A percentile compares a stretch with the other conserved stretches of the same genome.
Evolutionary conservation across 2,113 vertebrate genomes (phyloP).

Genomic region (Chaenocephalus aceratus): DNA sequence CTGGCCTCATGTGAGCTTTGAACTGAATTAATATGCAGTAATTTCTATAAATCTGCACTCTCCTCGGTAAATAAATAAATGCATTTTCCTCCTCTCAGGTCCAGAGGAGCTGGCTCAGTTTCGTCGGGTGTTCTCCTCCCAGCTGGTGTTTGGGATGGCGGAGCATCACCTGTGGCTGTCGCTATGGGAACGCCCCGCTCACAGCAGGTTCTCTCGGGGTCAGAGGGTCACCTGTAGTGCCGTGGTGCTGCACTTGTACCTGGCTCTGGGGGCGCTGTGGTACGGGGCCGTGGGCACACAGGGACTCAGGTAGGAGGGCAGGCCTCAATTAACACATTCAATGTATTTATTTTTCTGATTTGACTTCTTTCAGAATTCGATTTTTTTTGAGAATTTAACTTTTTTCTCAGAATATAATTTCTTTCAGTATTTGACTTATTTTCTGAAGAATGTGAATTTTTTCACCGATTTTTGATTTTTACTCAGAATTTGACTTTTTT

Average conservation of each 20-base stretch:
- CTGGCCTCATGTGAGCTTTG: slow-evolving; percentile 82
- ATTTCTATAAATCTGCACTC: too few relatives aligned
- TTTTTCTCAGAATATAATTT: too few relatives aligned
- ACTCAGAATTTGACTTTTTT: too few relatives aligned
- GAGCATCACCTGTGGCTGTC: slow-evolving; percentile 87
- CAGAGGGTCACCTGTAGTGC: slow-evolving; percentile 84
- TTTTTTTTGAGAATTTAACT: too few relatives aligned
- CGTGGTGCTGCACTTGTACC: slow-evolving; percentile 82
- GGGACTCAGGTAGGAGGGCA: slow-evolving; percentile 68
- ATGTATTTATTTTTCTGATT: too few relatives aligned
- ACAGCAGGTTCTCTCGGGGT: slow-evolving; percentile 83
- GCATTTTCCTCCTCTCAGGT: slow-evolving; percentile 60
- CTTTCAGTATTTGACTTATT: too few relatives aligned
- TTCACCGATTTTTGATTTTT: too few relatives aligned
- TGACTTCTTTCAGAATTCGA: too few relatives aligned
- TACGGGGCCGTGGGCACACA: slow-evolving; percentile 79
- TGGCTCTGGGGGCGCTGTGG: slow-evolving; percentile 82
- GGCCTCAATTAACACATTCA: too few relatives aligned
- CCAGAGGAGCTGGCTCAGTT: slow-evolving; percentile 83
- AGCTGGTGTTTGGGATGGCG: slow-evolving; percentile 82
- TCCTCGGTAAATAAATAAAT: too few relatives aligned
- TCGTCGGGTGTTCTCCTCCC: slow-evolving; percentile 76
- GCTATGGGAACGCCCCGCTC: slow-evolving; percentile 81
- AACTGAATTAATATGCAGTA: too few relatives aligned
- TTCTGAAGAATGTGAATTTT: too few relatives aligned